Conservation (phyloP, 2,113 vertebrate species). For the Neopipo cinnamomea region DNA sequence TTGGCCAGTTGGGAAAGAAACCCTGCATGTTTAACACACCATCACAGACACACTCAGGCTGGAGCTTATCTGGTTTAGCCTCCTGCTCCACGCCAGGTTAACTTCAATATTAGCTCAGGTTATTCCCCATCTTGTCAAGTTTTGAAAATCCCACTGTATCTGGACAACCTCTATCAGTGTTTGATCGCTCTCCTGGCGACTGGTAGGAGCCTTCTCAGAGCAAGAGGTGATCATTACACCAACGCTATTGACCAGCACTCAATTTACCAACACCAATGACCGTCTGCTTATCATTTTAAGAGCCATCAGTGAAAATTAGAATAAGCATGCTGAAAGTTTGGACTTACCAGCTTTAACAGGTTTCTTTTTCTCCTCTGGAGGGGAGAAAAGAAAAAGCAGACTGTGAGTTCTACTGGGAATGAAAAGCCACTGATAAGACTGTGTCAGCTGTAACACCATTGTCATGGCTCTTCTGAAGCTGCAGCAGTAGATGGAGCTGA, state of each 20-base stretch:
- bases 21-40: background rate
- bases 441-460: background rate
- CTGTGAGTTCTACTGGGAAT: background rate
- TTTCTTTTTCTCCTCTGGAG: constrained; percentile 65
- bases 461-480: background rate
- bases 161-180: background rate
- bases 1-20: background rate
- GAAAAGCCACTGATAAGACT: background rate
- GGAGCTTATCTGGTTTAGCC: background rate
- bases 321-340: background rate
- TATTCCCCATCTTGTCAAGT: background rate
- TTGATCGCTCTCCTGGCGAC: background rate
- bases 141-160: background rate
- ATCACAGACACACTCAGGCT: background rate
- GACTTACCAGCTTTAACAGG: constrained; percentile 63
- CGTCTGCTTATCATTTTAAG: background rate
- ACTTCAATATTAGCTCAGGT: background rate
- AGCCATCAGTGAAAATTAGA: background rate
- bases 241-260: background rate
- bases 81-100: background rate
- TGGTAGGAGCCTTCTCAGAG: background rate
- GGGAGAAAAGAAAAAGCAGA: background rate
- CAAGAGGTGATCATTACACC: background rate
- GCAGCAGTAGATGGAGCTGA: background rate
- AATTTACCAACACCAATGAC: background rate